Base-by-base conservation (phyloP, 2,888 invertebrate genomes). In the Meghimatium bilineatum region DNA sequence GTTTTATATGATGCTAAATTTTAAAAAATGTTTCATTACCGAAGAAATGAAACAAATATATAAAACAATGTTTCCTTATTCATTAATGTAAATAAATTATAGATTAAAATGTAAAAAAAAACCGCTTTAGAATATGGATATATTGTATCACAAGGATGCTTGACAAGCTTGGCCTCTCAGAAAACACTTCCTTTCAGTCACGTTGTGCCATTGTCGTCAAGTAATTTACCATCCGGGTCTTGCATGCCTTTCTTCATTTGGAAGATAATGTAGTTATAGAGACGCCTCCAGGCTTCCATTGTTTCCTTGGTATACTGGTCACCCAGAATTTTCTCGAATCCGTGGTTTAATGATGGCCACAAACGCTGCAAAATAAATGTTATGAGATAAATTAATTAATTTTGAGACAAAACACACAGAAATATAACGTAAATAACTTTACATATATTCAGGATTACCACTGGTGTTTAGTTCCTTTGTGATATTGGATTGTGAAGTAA, bases 241-340 rank as follows among this genome's bases (percentile, higher is more conserved):
- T 90, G 89, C 89, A 91, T 91, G 1, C 93, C 92, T 26, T 88
- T 88, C 84, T 90, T 91, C 92, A 93, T 93, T 78, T 91, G 91
- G 49, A 89, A 88, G 86, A 90, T 89, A 75, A 92, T 90, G 88
- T 91, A 93, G 76, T 88, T 88, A 88, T 90, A 93, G 60, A 92
- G 90, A 34, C 88, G 89, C 38, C 88, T 88, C 93, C 93, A 93
- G 6, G 92, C 90, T 36, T 92, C 90, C 69, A 90, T 88, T 8
- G 91, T 90, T 60, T 91, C 90, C 66, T 90, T 90, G 0, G 89
- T 91, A 85, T 92, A 92, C 32, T 86, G 86, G 0, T 90, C 90
- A 69, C 89, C 88, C 29, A 92, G 86, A 44, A 89, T 88, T 80
- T 88, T 87, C 60, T 87, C 86, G 76, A 93, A 88, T 1, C 91